These are phyloP conservation scores for Macropus fuliginosus DNA, from an alignment of 2,797 vertebrate species.

Conservation along the genomic window DNA sequence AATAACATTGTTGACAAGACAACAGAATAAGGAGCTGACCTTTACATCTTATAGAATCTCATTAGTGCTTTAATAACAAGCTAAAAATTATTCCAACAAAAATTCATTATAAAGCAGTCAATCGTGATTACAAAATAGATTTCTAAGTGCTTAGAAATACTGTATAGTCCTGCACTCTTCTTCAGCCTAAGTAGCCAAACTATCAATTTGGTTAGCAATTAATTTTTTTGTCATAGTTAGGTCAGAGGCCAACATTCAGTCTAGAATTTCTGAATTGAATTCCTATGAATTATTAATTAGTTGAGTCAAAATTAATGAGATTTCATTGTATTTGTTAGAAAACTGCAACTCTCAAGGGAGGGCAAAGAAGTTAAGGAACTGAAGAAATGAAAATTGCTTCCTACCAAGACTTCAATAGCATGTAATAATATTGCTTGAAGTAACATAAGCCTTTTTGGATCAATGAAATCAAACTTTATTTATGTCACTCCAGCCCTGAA, in stretches of 20 bases:
- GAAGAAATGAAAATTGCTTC: conserved; percentile 39
- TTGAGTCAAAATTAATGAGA: conserved; percentile 18
- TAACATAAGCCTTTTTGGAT: not conserved
- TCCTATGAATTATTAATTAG: conserved; percentile 8
- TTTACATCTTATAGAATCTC: not conserved
- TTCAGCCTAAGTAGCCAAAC: not conserved
- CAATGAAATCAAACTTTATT: not conserved
- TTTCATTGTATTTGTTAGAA: not conserved
- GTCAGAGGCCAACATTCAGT: not conserved
- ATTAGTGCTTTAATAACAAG: not conserved
- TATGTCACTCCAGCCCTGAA: not conserved
- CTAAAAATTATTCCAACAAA: not conserved
- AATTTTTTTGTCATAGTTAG: not conserved
- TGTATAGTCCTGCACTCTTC: not conserved
- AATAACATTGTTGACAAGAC: not conserved
- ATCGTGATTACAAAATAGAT: not conserved
- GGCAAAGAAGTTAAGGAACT: not conserved
- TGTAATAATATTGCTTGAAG: not conserved
- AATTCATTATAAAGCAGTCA: not conserved
- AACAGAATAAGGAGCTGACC: not conserved
- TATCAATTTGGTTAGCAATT: not conserved
- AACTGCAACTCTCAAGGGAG: not conserved
- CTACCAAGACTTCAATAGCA: not conserved
- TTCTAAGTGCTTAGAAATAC: not conserved
- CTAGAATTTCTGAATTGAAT: conserved; percentile 23